Evolutionary conservation across 2,113 vertebrate genomes (phyloP).

Genomic region (Python bivittatus): DNA sequence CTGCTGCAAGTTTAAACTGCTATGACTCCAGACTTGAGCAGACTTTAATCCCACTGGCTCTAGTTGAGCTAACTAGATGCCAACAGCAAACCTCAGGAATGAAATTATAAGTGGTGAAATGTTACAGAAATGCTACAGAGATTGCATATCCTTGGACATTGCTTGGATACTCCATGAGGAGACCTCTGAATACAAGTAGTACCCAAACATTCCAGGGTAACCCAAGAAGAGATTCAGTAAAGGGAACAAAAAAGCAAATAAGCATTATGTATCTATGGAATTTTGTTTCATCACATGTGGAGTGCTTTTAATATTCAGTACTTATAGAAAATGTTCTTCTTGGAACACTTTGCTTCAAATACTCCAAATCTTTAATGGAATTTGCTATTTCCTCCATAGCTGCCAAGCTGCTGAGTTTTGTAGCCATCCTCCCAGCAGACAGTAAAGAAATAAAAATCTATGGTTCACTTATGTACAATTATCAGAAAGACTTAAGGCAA

Average conservation of each 20-base stretch:
- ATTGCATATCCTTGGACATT: slow-evolving; percentile 22
- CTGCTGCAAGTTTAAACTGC: background rate
- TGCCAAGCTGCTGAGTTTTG: slow-evolving; percentile 50
- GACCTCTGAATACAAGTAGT: background rate
- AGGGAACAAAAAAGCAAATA: background rate
- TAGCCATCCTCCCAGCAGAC: slow-evolving; percentile 57
- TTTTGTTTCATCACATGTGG: background rate
- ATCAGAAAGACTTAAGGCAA: too few species aligned
- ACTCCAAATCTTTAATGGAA: slow-evolving; percentile 52
- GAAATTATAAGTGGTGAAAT: background rate
- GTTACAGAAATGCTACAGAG: background rate
- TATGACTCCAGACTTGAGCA: background rate
- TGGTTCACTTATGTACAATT: too few species aligned
- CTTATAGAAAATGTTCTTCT: slow-evolving; percentile 54
- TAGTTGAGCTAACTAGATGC: background rate
- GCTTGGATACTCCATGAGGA: slow-evolving; percentile 6
- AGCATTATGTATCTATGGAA: slow-evolving; percentile 30
- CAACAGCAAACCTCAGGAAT: too few species aligned
- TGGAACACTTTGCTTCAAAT: slow-evolving; percentile 58
- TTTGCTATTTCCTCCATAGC: slow-evolving; percentile 49
- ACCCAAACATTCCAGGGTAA: slow-evolving; percentile 29
- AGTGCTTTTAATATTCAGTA: slow-evolving; percentile 49
- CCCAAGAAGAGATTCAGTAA: slow-evolving; percentile 43
- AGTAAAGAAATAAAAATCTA: slow-evolving; percentile 55
- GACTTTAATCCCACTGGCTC: background rate